phyloP scores from a whole-genome alignment of 2,113 vertebrate genomes.

The Opisthocomus hoazin region DNA sequence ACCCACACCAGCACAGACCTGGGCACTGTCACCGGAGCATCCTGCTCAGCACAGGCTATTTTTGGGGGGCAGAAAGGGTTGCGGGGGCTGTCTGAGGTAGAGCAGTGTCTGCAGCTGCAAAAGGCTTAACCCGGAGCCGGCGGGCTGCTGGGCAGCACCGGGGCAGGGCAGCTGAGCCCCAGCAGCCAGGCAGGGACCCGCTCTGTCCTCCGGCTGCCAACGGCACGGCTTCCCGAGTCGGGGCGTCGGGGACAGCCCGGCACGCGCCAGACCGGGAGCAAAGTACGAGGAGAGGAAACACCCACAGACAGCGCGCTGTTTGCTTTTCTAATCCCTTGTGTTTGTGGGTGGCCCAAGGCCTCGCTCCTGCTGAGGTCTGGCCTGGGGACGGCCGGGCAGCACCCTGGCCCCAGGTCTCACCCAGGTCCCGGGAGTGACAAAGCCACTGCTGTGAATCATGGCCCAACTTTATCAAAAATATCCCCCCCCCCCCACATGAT shows the following conservation, averaged over 20 bases:
- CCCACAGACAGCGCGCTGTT: rapidly evolving
- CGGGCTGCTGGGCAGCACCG: neutral
- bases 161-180: neutral
- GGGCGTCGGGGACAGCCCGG: neutral
- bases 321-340: neutral
- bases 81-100: neutral
- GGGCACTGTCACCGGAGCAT: neutral
- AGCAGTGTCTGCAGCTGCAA: neutral
- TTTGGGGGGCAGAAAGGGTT: neutral
- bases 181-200: neutral
- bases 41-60: neutral
- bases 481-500: rapidly evolving
- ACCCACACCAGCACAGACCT: rapidly evolving
- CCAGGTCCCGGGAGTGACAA: neutral
- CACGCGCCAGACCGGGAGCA: rapidly evolving
- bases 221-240: rapidly evolving
- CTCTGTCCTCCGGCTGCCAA: neutral
- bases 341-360: neutral
- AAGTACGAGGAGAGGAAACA: neutral
- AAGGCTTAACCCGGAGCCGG: neutral
- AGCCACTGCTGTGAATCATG: neutral
- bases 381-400: neutral
- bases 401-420: neutral
- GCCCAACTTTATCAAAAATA: neutral
- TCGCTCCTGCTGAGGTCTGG: neutral